phyloP scores from a whole-genome alignment of 2,888 invertebrate genomes.

The Cephus sareptanus region DNA sequence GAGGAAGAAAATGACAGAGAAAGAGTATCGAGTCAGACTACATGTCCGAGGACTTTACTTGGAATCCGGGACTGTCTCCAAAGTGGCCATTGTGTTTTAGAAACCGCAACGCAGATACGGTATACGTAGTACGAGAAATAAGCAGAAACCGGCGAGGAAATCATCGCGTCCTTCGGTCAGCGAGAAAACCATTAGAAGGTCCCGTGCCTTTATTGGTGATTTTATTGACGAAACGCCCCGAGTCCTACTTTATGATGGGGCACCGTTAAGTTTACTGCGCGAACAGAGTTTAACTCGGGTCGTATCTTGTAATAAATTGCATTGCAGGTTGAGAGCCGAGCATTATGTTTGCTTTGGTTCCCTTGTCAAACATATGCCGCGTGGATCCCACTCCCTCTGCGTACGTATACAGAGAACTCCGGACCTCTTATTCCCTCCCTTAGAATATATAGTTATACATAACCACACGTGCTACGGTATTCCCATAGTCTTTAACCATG shows the following conservation, averaged over 20 bases:
- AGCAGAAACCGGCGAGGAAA: no score
- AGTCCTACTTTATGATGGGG: slow-evolving; percentile 5
- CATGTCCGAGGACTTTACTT: slow-evolving; percentile 30
- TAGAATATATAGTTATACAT: background rate
- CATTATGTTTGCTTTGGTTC: slow-evolving; percentile 41
- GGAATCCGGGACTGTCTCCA: slow-evolving; percentile 28
- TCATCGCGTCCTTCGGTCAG: background rate
- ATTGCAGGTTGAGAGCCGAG: slow-evolving; percentile 29
- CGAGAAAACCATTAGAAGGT: slow-evolving; percentile 1
- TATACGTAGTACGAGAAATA: no score
- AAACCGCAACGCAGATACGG: background rate
- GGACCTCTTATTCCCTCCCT: background rate
- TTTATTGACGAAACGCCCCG: slow-evolving; percentile 32
- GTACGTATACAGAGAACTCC: background rate
- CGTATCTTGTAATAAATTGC: slow-evolving; percentile 46
- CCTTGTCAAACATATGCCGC: slow-evolving; percentile 45
- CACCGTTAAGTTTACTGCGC: slow-evolving; percentile 30
- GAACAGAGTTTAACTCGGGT: slow-evolving; percentile 35
- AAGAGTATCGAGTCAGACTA: background rate
- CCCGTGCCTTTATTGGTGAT: slow-evolving; percentile 3
- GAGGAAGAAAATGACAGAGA: no score
- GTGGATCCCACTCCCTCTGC: slow-evolving; percentile 1
- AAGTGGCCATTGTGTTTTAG: background rate
- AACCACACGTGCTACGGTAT: background rate
- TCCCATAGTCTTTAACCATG: background rate